phyloP scores from a whole-genome alignment of 2,888 invertebrate genomes.

The Augochlorella aurata region DNA sequence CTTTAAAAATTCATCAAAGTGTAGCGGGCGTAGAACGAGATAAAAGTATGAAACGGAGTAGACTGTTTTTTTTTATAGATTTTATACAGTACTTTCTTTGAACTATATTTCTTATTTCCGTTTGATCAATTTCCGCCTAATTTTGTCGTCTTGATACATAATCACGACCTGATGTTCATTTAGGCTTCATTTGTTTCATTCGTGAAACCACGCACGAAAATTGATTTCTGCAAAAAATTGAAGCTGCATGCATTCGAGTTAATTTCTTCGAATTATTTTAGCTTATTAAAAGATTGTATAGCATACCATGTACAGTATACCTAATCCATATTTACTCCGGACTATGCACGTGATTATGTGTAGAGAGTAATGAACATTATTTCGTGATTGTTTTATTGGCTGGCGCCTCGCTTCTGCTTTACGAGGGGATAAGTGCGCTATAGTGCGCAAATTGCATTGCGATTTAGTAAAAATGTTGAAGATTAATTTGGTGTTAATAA shows the following conservation, averaged over 20 bases:
- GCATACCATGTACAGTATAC: background rate
- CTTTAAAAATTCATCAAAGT: constrained; percentile 3
- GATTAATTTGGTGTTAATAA: too few relatives aligned
- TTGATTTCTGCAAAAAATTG: background rate
- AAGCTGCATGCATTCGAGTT: background rate
- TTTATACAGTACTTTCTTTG: background rate
- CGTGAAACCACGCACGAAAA: background rate
- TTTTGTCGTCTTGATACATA: background rate
- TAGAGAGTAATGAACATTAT: background rate
- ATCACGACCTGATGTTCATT: background rate
- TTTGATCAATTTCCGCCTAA: background rate
- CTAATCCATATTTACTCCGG: background rate
- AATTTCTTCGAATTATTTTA: background rate
- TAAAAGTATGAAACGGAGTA: background rate
- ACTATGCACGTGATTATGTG: background rate
- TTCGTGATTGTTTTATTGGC: background rate
- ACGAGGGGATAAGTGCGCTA: background rate
- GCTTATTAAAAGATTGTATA: background rate
- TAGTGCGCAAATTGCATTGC: background rate
- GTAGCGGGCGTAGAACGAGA: background rate
- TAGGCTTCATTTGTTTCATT: background rate
- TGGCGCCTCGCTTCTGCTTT: background rate
- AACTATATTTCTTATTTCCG: background rate
- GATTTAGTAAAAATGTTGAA: background rate
- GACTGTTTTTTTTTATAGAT: background rate